Conservation (phyloP, 1,140 invertebrate species). For the Brachionus rotundiformis region DNA sequence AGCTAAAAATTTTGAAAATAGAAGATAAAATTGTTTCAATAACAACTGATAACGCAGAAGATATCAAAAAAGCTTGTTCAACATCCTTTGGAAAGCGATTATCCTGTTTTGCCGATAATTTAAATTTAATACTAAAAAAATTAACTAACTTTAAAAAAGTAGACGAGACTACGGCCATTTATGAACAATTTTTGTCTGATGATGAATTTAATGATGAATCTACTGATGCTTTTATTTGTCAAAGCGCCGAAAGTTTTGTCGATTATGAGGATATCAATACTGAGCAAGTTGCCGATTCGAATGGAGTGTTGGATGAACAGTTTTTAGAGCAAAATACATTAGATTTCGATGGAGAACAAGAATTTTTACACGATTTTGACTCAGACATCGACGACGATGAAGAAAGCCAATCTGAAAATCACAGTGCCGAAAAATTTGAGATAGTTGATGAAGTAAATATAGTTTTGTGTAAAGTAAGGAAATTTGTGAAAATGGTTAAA, state of each 20-base stretch:
- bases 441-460: background rate
- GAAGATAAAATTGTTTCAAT: background rate
- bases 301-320: background rate
- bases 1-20: background rate
- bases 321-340: background rate
- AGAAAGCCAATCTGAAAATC: background rate
- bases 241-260: background rate
- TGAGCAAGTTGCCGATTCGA: background rate
- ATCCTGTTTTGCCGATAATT: background rate
- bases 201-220: background rate
- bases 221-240: background rate
- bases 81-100: background rate
- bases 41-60: slow-evolving; percentile 13
- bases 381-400: background rate
- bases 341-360: background rate
- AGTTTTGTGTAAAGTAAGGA: background rate
- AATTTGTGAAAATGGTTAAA: background rate
- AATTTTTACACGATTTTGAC: background rate
- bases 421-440: background rate
- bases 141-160: background rate
- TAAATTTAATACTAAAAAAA: slow-evolving; percentile 17
- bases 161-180: background rate
- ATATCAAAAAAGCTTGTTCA: background rate
- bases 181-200: background rate
- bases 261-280: background rate